phyloP scores from a whole-genome alignment of 2,888 invertebrate genomes.

The Pyrochroa serraticornis region DNA sequence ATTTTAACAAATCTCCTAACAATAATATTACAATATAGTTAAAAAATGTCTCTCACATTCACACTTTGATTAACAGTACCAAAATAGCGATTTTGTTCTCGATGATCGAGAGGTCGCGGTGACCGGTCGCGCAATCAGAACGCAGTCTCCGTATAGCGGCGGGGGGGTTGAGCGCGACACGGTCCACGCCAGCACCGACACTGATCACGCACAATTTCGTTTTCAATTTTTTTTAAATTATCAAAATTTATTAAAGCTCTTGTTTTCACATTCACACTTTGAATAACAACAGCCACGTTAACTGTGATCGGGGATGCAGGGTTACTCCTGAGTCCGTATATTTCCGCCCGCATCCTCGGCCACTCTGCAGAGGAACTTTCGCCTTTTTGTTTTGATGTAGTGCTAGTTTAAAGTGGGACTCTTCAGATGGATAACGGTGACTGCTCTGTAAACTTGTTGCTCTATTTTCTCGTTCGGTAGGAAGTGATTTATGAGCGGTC shows the following conservation, averaged over 20 bases:
- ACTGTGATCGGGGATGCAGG: conserved; percentile 35
- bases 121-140: not conserved
- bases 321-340: conserved; percentile 3
- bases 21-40: conserved; percentile 56
- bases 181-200: conserved; percentile 13
- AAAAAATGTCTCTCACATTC: conserved; percentile 50
- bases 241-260: conserved; percentile 39
- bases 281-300: conserved; percentile 54
- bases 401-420: conserved; percentile 31
- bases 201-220: conserved; percentile 20
- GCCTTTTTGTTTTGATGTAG: conserved; percentile 40
- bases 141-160: conserved; percentile 28
- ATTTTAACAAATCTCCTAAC: conserved; percentile 59
- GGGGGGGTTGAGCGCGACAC: conserved; percentile 14
- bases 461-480: conserved; percentile 1
- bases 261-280: conserved; percentile 49
- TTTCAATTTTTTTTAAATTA: not conserved
- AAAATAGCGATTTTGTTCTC: conserved; percentile 7
- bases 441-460: conserved; percentile 24
- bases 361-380: conserved; percentile 51
- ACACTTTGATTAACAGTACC: conserved; percentile 31
- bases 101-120: conserved; percentile 20
- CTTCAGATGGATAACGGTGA: conserved; percentile 37
- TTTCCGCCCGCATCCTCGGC: conserved; percentile 17
- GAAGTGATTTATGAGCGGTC: conserved; percentile 30